Conservation (phyloP, 2,797 vertebrate genomes). For the Benthosema pterotum region DNA sequence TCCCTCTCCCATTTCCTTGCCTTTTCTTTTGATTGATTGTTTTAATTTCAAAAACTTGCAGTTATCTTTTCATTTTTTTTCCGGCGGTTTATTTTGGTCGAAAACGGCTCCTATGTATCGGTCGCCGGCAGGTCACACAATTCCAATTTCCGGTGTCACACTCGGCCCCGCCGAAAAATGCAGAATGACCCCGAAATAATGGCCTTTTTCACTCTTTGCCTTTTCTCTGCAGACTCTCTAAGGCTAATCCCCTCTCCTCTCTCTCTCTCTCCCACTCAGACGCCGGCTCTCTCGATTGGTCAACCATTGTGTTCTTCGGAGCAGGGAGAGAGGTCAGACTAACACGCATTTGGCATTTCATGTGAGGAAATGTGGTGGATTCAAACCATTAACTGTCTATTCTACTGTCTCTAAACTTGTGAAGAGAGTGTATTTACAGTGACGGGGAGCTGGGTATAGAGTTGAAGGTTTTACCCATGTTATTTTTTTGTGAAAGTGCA, state of each 20-base stretch:
- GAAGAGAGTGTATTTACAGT: constrained; percentile 19
- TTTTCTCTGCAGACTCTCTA: constrained; percentile 17
- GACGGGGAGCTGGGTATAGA: constrained; percentile 13
- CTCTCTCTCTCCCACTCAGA: constrained; percentile 37
- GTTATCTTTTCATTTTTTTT: constrained; percentile 71
- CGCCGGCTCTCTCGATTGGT: constrained; percentile 40
- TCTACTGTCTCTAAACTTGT: constrained; percentile 38
- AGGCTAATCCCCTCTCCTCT: constrained; percentile 39
- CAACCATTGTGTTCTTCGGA: constrained; percentile 56
- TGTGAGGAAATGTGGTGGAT: constrained; percentile 55
- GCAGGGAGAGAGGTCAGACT: constrained; percentile 54
- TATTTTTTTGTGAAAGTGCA: neutral
- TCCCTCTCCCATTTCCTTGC: constrained; percentile 3
- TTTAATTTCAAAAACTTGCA: constrained; percentile 73
- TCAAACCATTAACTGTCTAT: constrained; percentile 44
- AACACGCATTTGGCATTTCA: constrained; percentile 62
- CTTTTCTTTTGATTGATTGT: constrained; percentile 74
- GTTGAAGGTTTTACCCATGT: constrained; percentile 17
- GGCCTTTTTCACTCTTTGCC: constrained; percentile 50
- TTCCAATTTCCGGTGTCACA: constrained; percentile 65
- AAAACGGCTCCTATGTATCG: constrained; percentile 63
- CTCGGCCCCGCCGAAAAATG: constrained; percentile 54
- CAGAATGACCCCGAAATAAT: constrained; percentile 69
- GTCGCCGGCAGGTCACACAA: constrained; percentile 58
- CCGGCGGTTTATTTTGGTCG: constrained; percentile 60